phyloP scores from a whole-genome alignment of 2,888 invertebrate genomes.

The Callimorpha dominula region DNA sequence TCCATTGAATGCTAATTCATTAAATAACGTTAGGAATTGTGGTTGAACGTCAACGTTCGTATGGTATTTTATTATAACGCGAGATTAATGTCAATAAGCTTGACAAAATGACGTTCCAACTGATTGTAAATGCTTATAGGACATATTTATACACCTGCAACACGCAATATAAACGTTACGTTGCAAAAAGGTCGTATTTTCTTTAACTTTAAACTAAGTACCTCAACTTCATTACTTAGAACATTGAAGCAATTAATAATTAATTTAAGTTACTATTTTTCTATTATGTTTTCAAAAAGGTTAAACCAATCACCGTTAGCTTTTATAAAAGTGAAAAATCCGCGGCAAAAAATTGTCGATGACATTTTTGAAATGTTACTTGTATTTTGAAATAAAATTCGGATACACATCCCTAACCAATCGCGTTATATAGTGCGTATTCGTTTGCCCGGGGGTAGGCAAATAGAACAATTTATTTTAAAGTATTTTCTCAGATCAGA shows the following conservation, averaged over 20 bases:
- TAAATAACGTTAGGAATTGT: constrained; percentile 43
- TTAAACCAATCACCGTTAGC: constrained; percentile 3
- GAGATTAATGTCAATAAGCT: constrained; percentile 43
- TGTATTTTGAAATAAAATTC: constrained; percentile 23
- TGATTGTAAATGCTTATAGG: constrained; percentile 42
- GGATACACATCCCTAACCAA: constrained; percentile 21
- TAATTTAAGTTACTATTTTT: not conserved
- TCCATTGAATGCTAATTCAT: constrained; percentile 53
- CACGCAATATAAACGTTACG: constrained; percentile 35
- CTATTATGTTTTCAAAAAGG: constrained; percentile 7
- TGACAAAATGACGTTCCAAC: constrained; percentile 41
- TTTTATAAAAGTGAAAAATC: constrained; percentile 7
- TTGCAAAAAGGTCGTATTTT: constrained; percentile 24
- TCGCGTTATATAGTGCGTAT: constrained; percentile 21
- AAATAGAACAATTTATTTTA: constrained; percentile 68
- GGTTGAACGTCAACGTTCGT: constrained; percentile 35
- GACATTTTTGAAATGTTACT: constrained; percentile 24
- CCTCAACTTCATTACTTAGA: not conserved
- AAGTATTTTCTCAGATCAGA: constrained; percentile 79
- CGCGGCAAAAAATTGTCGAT: constrained; percentile 28
- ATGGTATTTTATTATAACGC: constrained; percentile 41
- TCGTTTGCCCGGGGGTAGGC: constrained; percentile 34
- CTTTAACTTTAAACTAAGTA: constrained; percentile 3
- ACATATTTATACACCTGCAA: constrained; percentile 40
- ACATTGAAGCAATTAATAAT: not conserved